Percentiles rank a stretch among this genome's conserved stretches.
Conservation (phyloP, 2,797 vertebrate genomes). For the Manis javanica region DNA sequence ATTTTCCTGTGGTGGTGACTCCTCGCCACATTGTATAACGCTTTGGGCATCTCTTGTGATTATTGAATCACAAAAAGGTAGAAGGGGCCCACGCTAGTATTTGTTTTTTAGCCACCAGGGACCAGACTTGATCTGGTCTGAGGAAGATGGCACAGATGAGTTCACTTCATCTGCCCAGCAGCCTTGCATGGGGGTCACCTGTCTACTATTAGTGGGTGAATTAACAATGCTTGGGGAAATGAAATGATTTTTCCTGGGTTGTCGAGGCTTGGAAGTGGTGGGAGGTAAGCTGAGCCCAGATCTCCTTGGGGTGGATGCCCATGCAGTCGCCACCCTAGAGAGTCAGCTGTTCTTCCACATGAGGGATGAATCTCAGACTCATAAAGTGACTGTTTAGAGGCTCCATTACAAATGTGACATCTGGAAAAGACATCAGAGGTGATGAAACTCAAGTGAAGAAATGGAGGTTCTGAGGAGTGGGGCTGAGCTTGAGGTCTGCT, state of each 20-base stretch:
- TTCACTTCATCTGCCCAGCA: not conserved
- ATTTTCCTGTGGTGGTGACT: not conserved
- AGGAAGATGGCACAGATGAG: not conserved
- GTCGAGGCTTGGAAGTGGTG: not conserved
- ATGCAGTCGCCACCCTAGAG: fast-evolving
- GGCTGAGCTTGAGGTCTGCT: not conserved
- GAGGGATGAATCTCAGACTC: not conserved
- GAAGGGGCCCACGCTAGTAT: not conserved
- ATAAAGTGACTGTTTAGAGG: not conserved
- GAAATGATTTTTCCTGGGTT: not conserved
- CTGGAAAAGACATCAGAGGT: not conserved
- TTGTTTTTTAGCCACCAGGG: not conserved
- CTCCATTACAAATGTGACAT: not conserved
- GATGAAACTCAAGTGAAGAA: not conserved
- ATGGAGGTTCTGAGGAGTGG: not conserved
- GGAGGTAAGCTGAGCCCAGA: not conserved
- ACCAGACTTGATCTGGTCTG: not conserved
- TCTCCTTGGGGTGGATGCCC: not conserved
- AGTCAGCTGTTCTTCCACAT: not conserved
- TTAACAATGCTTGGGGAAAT: not conserved
- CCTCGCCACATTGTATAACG: fast-evolving
- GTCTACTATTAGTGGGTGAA: not conserved
- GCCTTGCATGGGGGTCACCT: not conserved
- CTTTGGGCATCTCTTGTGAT: not conserved
- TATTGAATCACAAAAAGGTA: not conserved